Evolutionary conservation across 2,888 invertebrate genomes (phyloP), one percentile per base, ranked within the genome.

Genomic region (Clistopyga incitator): DNA sequence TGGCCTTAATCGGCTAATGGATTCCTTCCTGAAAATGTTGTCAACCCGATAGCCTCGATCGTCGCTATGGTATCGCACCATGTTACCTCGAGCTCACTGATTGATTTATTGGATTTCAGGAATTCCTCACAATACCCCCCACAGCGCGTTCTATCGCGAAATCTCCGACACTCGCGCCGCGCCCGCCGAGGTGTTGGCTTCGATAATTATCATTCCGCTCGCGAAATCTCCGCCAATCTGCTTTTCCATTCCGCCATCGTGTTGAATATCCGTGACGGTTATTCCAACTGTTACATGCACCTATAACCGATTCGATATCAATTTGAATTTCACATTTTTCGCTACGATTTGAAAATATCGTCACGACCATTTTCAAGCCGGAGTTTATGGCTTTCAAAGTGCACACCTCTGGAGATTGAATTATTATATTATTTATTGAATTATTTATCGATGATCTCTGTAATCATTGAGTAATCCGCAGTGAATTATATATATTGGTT

Each of bases 51-150:
- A 13, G 52, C 50, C 38, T n/a, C 20, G 25, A 15, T 25, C 20
- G 45, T 56, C 59, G 13, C 50, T 72, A n/a, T 20, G 25, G 72
- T 25, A 59, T 59, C 54, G 72, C 25, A 47, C 72, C 72, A 42
- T 72, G 61, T 65, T 38, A 15, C 52, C 25, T 50, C 10, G 65
- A 38, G 38, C 50, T 38, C 47, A 38, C 23, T 65, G 75, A 75
- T 75, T 65, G 75, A 75, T 75, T 65, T 75, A 75, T 75, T 65
- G 75, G 75, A 54, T 75, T 75, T 75, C 52, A 38, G 42, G 52
- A 75, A 65, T 54, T 52, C 38, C 65, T 65, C 52, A 61, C 47
- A 29, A 59, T 29, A 4, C 61, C 34, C 34, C 47, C 64, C 61
- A 34, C 74, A 42, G 20, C 29, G 47, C 20, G 59, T 50, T 64